These are phyloP conservation scores for Lampris incognitus DNA, from an alignment of 2,113 vertebrate genomes.

Conservation along the genomic window DNA sequence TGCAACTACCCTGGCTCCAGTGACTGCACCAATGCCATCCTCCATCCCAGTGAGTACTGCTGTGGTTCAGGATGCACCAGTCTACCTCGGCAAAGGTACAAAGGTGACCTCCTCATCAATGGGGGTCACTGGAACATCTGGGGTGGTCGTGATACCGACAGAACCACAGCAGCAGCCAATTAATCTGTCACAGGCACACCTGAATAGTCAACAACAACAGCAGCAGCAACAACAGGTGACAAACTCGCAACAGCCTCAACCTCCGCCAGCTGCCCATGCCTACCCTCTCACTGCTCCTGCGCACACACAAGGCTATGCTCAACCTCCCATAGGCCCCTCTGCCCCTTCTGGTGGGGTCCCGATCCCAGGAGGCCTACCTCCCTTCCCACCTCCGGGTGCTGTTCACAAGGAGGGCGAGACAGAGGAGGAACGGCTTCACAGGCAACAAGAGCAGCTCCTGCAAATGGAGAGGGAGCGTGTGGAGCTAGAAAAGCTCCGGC, in stretches of 20 bases:
- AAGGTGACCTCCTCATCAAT: conserved; percentile 70
- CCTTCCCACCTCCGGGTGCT: conserved; percentile 74
- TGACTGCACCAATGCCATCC: conserved; percentile 43
- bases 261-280: conserved; percentile 43
- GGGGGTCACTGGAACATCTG: conserved; percentile 54
- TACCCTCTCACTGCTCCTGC: conserved; percentile 52
- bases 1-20: conserved; percentile 56
- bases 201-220: conserved; percentile 69
- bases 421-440: conserved; percentile 91
- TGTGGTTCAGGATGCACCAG: conserved; percentile 84
- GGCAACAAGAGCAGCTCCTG: conserved; percentile 94
- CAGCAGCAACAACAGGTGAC: conserved; percentile 52
- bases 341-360: conserved; percentile 40
- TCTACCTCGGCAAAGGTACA: conserved; percentile 90
- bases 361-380: conserved; percentile 68
- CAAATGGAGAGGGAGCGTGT: conserved; percentile 94
- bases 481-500: conserved; percentile 94
- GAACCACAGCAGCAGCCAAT: conserved; percentile 81
- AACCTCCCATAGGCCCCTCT: conserved; percentile 47
- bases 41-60: conserved; percentile 48
- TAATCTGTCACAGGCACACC: conserved; percentile 78
- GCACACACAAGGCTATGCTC: conserved; percentile 50
- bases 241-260: conserved; percentile 49
- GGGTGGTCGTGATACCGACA: conserved; percentile 51
- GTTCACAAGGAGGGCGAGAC: conserved; percentile 87